Evolutionary conservation across 1,140 invertebrate species (phyloP).

Genomic region (Sesamia nonagrioides): DNA sequence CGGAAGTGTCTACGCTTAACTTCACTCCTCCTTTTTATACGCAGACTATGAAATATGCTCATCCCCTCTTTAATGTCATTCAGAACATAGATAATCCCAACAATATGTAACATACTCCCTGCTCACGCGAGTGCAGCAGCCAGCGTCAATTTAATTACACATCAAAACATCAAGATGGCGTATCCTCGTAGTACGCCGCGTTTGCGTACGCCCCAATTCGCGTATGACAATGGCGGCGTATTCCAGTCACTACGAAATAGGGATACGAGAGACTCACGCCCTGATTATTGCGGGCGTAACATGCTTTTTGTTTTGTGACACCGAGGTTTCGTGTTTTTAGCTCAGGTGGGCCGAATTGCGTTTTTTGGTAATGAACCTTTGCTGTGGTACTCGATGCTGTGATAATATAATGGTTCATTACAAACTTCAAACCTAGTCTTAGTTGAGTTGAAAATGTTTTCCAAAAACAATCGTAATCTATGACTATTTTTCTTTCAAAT

Average conservation of each 20-base stretch:
- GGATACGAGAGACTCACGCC: slow-evolving; percentile 43
- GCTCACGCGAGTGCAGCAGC: slow-evolving; percentile 32
- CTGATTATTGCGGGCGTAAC: slow-evolving; percentile 42
- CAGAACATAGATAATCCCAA: slow-evolving; percentile 30
- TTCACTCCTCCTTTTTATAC: neutral
- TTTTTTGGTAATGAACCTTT: slow-evolving; percentile 29
- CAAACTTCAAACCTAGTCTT: too few species aligned
- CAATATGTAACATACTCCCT: slow-evolving; percentile 28
- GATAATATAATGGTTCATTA: too few species aligned
- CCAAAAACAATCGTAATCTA: too few species aligned
- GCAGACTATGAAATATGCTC: neutral
- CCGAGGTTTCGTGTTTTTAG: slow-evolving; percentile 11
- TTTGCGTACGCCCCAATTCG: slow-evolving; percentile 49
- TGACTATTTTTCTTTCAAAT: too few species aligned
- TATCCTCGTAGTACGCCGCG: slow-evolving; percentile 25
- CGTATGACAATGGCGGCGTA: slow-evolving; percentile 45
- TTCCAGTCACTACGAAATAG: slow-evolving; percentile 40
- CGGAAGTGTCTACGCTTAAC: neutral
- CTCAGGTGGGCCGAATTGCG: slow-evolving; percentile 16
- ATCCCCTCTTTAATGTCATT: slow-evolving; percentile 11
- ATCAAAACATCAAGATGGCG: slow-evolving; percentile 50
- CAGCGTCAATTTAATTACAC: slow-evolving; percentile 50
- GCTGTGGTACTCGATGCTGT: too few species aligned
- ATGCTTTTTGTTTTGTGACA: slow-evolving; percentile 41
- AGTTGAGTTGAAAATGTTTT: too few species aligned